Evolutionary conservation across 2,113 vertebrate species (phyloP), one percentile per base, ranked within the genome.

Genomic region (Corydoras sp.): DNA sequence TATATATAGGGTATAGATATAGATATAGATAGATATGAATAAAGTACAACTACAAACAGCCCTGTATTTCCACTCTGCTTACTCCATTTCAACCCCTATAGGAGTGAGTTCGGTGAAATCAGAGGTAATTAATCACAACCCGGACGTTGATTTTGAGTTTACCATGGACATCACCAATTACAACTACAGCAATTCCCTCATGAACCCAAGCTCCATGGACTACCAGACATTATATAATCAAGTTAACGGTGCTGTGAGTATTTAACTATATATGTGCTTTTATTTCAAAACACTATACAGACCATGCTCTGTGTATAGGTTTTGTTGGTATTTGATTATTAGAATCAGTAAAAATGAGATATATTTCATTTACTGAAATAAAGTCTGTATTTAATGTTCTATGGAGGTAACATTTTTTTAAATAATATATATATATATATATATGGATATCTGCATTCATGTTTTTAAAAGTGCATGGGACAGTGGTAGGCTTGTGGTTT

Each of bases 111-210:
- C 18, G 1, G 65, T 67, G 53, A 56, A 35, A n/a, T 55, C 31
- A 15, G 29, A 9, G 13, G 14, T 15, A 8, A 11, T 43, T 24
- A 13, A 71, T 10, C 0, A 5, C 11, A 3, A 51, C 0, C 9
- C 1, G 35, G 35, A 0, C 5, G 13, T 4, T 0, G 51, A 11
- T 0, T 83, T 64, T 30, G 14, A 0, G 12, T 0, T 86, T 55
- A 65, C 35, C 15, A 51, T 85, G 7, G 43, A 81, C 62, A 86
- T 86, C 78, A 80, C 68, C 69, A 86, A 85, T 74, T 75, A 18
- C 5, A 14, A 24, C 54, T 86, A 77, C 76, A 82, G 15, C 0
- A 0, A 11, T 0, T 49, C 58, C 1, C 71, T 86, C 14, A 59
- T 68, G 2, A 43, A 80, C 32, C 4, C 48, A 1, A 1, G 0